phyloP scores from a whole-genome alignment of 2,888 invertebrate species.

The Elegia similella region DNA sequence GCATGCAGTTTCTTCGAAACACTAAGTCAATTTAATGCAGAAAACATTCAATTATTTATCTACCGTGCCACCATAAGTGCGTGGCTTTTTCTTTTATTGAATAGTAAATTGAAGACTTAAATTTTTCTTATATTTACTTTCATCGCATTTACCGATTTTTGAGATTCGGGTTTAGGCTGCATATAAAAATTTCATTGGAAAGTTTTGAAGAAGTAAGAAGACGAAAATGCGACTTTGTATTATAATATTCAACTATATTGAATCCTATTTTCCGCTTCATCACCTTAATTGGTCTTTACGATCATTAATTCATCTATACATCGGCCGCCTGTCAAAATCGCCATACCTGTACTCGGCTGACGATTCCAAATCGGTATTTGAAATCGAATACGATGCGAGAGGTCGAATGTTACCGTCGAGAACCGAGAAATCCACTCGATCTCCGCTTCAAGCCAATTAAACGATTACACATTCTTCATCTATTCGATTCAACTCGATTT shows the following conservation, averaged over 20 bases:
- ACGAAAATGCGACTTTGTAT: background rate
- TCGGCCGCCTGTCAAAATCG: conserved; percentile 23
- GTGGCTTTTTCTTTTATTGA: too few relatives aligned
- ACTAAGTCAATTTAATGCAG: conserved; percentile 4
- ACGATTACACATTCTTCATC: conserved; percentile 17
- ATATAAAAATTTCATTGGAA: too few relatives aligned
- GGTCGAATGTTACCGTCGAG: conserved; percentile 17
- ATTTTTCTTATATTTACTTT: too few relatives aligned
- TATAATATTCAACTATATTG: background rate
- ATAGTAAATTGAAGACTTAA: too few relatives aligned
- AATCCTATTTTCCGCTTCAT: conserved; percentile 26
- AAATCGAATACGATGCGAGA: conserved; percentile 17
- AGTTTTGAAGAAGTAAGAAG: conserved; percentile 15
- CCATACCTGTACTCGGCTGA: conserved; percentile 13
- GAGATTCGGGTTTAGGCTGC: too few relatives aligned
- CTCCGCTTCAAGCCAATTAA: conserved; percentile 10
- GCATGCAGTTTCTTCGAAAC: conserved; percentile 46
- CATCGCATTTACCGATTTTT: too few relatives aligned
- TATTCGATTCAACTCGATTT: conserved; percentile 9
- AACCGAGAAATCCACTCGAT: conserved; percentile 13
- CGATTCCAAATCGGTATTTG: conserved; percentile 17
- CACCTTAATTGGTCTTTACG: conserved; percentile 29
- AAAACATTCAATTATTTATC: conserved; percentile 19
- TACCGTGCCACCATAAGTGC: conserved; percentile 6
- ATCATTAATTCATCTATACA: conserved; percentile 28